A percentile compares a stretch with the other conserved stretches of the same genome.
Conservation (phyloP, 1,140 invertebrate species). For the Bactericera cockerelli region DNA sequence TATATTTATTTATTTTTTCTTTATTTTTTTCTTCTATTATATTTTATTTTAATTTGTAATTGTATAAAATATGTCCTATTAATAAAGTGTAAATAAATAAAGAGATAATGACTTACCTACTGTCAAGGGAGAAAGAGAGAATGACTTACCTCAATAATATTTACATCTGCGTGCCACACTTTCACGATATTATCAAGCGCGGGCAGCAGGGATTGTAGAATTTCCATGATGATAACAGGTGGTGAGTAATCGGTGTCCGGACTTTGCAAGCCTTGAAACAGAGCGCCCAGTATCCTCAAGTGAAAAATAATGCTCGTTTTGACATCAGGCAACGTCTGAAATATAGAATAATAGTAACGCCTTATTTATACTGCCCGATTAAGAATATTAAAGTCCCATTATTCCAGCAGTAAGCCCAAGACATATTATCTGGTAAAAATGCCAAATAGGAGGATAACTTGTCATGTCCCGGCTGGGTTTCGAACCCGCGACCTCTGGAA, state of each 20-base stretch:
- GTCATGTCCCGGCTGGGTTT: too few relatives aligned
- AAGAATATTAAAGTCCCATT: too few relatives aligned
- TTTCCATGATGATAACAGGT: conserved; percentile 34
- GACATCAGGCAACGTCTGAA: not conserved
- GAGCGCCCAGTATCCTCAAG: conserved; percentile 50
- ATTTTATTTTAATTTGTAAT: too few relatives aligned
- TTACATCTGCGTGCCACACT: conserved; percentile 37
- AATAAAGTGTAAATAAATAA: too few relatives aligned
- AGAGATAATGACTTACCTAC: too few relatives aligned
- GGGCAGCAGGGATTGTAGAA: conserved; percentile 43
- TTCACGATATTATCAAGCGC: conserved; percentile 36
- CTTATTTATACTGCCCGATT: too few relatives aligned
- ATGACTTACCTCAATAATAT: conserved; percentile 41
- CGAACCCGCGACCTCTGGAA: too few relatives aligned
- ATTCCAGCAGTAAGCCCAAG: too few relatives aligned
- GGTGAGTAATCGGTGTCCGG: conserved; percentile 21
- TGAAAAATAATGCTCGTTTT: conserved; percentile 28
- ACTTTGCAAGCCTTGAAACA: conserved; percentile 47
- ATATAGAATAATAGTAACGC: not conserved
- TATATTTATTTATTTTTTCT: too few relatives aligned
- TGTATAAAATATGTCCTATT: too few relatives aligned
- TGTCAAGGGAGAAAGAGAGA: too few relatives aligned
- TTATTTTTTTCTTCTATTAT: too few relatives aligned
- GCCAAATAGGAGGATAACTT: conserved; percentile 4
- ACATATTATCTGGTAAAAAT: conserved; percentile 9